A percentile compares a stretch with the other conserved stretches of the same genome.
Conservation (phyloP, 2,113 vertebrate genomes). For the Athene cunicularia region DNA sequence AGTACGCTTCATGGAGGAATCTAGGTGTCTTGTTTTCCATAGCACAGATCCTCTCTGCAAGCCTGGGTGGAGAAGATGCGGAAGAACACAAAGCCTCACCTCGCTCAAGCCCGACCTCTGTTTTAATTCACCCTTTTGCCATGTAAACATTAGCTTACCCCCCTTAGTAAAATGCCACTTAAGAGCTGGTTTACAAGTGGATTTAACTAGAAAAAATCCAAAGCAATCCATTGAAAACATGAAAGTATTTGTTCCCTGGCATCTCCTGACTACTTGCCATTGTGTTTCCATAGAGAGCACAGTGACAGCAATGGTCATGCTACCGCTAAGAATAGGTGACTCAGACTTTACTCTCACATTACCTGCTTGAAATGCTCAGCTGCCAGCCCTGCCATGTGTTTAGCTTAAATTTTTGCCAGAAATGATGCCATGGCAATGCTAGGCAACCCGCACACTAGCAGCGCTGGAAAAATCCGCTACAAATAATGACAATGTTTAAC, state of each 20-base stretch:
- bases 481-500: background rate
- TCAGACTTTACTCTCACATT: background rate
- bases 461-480: background rate
- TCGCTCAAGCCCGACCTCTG: background rate
- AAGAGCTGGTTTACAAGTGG: background rate
- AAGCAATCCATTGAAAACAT: background rate
- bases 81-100: background rate
- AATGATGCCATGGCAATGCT: background rate
- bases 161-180: background rate
- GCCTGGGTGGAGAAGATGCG: background rate
- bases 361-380: background rate
- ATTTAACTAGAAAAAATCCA: background rate
- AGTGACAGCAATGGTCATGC: background rate
- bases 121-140: background rate
- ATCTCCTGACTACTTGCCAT: background rate
- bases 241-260: background rate
- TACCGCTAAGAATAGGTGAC: background rate
- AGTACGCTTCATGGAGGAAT: background rate
- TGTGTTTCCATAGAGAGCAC: background rate
- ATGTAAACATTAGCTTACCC: background rate
- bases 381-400: background rate
- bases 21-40: background rate
- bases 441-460: background rate
- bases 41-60: too few relatives aligned
- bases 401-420: background rate